Evolutionary conservation across 1,140 invertebrate genomes (phyloP).

Genomic region (Triops longicaudatus): DNA sequence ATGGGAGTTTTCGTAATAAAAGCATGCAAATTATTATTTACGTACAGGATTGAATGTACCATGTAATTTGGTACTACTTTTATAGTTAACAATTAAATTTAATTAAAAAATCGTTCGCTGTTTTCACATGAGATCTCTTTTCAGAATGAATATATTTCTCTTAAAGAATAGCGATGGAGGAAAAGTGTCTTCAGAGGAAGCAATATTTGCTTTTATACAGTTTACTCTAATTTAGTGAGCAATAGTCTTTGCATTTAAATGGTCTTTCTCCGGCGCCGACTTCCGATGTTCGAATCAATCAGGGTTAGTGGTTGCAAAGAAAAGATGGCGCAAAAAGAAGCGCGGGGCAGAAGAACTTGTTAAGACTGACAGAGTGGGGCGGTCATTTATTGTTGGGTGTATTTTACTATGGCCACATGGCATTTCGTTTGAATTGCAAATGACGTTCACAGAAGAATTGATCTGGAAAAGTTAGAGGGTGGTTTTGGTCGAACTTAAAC

Average conservation of each 20-base stretch:
- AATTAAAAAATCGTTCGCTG: no score
- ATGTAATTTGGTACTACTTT: no score
- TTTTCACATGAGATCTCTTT: no score
- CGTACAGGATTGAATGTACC: no score
- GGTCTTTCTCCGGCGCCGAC: neutral
- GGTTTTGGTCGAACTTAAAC: neutral
- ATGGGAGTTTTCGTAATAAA: no score
- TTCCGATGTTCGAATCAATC: neutral
- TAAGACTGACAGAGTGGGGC: neutral
- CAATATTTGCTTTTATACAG: neutral
- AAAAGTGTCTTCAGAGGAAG: neutral
- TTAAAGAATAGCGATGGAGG: neutral
- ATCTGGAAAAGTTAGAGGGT: neutral
- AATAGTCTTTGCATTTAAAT: slow-evolving; percentile 13
- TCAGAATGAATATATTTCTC: no score
- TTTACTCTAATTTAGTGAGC: neutral
- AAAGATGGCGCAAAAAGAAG: neutral
- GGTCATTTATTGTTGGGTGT: neutral
- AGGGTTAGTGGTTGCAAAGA: neutral
- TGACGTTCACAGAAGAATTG: neutral
- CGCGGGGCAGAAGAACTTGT: neutral
- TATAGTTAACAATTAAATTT: no score
- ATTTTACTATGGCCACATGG: neutral
- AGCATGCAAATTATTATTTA: no score
- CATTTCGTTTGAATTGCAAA: neutral